These are phyloP conservation scores for Gopherus flavomarginatus DNA, from an alignment of 2,113 vertebrate species.

Conservation along the genomic window DNA sequence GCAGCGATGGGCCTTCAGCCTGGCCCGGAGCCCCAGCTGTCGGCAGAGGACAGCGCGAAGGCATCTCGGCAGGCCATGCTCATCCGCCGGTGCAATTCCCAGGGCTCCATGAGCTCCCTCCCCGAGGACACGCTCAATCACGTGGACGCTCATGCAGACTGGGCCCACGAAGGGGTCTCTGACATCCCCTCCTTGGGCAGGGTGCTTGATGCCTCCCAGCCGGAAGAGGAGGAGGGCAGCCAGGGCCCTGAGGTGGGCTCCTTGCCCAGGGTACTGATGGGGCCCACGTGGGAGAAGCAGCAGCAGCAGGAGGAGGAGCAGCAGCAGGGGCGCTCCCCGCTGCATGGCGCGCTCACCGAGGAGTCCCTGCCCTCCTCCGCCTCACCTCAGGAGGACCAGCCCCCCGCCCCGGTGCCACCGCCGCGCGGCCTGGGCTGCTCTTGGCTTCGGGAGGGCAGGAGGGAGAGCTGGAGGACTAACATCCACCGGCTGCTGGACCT, in stretches of 20 bases:
- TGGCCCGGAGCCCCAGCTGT: neutral
- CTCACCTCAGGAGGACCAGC: conserved; percentile 46
- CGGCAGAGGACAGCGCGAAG: conserved; percentile 47
- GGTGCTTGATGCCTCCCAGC: conserved; percentile 27
- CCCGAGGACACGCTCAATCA: conserved; percentile 67
- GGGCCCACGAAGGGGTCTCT: conserved; percentile 31
- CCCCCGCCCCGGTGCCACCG: neutral
- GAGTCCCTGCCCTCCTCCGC: conserved; percentile 69
- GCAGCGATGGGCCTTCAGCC: conserved; percentile 12
- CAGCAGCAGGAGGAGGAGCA: conserved; percentile 41
- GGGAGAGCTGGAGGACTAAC: conserved; percentile 67
- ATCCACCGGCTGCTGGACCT: conserved; percentile 71
- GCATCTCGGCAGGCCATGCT: conserved; percentile 60
- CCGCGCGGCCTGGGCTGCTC: conserved; percentile 45
- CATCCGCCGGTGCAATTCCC: conserved; percentile 60
- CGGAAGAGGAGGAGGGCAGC: conserved; percentile 57
- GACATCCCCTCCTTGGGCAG: conserved; percentile 49
- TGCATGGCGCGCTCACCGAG: conserved; percentile 59
- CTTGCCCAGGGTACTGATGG: conserved; percentile 59
- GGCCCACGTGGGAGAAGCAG: conserved; percentile 54
- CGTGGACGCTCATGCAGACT: conserved; percentile 53
- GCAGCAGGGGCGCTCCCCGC: conserved; percentile 7
- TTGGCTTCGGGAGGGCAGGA: conserved; percentile 30
- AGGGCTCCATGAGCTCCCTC: conserved; percentile 67
- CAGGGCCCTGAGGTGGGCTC: conserved; percentile 31